Percentiles rank a stretch among this genome's conserved stretches.
Evolutionary conservation across 2,797 vertebrate genomes (phyloP).

Genomic region (Gadopsis marmoratus): DNA sequence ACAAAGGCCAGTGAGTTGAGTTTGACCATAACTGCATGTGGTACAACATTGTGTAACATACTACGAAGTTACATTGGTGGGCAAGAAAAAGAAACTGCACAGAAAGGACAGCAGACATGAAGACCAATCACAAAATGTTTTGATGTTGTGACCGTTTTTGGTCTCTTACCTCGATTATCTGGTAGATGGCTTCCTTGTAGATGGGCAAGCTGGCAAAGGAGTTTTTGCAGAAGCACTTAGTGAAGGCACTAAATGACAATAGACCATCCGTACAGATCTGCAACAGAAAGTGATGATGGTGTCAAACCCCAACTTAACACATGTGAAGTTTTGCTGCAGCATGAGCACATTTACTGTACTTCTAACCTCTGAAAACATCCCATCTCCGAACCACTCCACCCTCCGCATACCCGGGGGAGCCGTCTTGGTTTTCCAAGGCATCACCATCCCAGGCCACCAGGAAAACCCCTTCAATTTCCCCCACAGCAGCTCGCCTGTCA

Average conservation of each 20-base stretch:
- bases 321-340: not conserved
- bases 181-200: slow-evolving; percentile 84
- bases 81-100: not conserved
- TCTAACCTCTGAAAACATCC: slow-evolving; percentile 87
- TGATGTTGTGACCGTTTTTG: not conserved
- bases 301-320: not conserved
- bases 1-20: not conserved
- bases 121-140: not conserved
- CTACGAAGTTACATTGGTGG: not conserved
- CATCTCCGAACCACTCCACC: slow-evolving; percentile 89
- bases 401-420: slow-evolving; percentile 66
- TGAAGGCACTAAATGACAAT: slow-evolving; percentile 72
- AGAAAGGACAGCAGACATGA: not conserved
- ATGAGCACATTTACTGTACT: not conserved
- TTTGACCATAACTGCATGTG: not conserved
- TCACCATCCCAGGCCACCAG: slow-evolving; percentile 87
- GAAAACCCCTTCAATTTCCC: slow-evolving; percentile 85
- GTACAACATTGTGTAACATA: not conserved
- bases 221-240: slow-evolving; percentile 81
- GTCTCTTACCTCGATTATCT: slow-evolving; percentile 82
- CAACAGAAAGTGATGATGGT: slow-evolving; percentile 1
- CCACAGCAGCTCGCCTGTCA: slow-evolving; percentile 83
- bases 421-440: slow-evolving; percentile 78
- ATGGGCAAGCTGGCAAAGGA: slow-evolving; percentile 79
- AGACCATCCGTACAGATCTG: slow-evolving; percentile 80